A percentile compares a stretch with the other conserved stretches of the same genome.
These are phyloP conservation scores for Clarias macrocephalus DNA, from an alignment of 2,113 vertebrate species.

Conservation along the genomic window DNA sequence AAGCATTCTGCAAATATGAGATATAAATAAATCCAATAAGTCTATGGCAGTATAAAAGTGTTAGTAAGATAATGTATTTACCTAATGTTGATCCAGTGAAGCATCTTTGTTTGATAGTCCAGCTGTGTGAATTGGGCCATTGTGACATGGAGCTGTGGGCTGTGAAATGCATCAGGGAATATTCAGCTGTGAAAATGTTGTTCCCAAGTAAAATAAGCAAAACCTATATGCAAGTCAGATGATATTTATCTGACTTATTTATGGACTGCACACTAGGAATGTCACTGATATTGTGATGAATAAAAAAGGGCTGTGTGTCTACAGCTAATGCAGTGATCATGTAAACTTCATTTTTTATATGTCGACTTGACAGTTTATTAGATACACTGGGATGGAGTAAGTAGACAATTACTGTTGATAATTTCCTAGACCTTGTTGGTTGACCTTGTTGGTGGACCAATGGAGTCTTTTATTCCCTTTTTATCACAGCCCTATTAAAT, in stretches of 20 bases:
- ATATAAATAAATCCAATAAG: not conserved
- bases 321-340: not conserved
- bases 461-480: not conserved
- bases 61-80: not conserved
- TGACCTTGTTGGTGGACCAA: not conserved
- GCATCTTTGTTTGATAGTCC: slow-evolving; percentile 8
- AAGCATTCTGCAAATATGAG: not conserved
- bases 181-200: slow-evolving; percentile 37
- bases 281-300: not conserved
- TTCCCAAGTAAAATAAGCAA: slow-evolving; percentile 23
- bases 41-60: not conserved
- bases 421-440: not conserved
- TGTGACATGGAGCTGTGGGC: not conserved
- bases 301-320: not conserved
- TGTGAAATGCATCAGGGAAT: slow-evolving; percentile 23
- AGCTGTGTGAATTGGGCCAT: not conserved
- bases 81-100: not conserved
- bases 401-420: not conserved
- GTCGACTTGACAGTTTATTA: not conserved
- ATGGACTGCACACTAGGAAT: not conserved
- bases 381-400: not conserved
- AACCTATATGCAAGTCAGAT: not conserved
- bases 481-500: not conserved
- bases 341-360: not conserved
- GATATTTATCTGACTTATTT: not conserved